These are phyloP conservation scores for Iguana delicatissima DNA, from an alignment of 2,797 vertebrate species.

Conservation along the genomic window DNA sequence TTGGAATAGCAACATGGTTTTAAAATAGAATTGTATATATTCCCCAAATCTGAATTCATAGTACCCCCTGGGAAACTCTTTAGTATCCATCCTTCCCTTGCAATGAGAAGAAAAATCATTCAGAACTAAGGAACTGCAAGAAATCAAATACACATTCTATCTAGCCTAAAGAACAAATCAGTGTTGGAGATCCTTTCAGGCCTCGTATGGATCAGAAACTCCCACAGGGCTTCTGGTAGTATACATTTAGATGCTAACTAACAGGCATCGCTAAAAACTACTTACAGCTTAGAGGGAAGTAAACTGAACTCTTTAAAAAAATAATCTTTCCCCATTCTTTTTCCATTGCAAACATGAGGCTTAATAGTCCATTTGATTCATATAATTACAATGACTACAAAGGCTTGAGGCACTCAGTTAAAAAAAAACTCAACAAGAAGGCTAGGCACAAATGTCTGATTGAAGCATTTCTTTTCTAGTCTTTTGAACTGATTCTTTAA, in stretches of 20 bases:
- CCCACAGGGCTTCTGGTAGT: conserved; percentile 21
- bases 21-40: conserved; percentile 10
- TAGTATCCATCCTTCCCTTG: conserved; percentile 40
- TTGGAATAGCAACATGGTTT: conserved; percentile 24
- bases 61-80: conserved; percentile 1
- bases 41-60: background rate
- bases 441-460: conserved; percentile 55
- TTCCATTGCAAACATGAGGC: conserved; percentile 11
- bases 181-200: background rate
- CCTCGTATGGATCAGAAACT: conserved; percentile 20
- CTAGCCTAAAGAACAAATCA: conserved; percentile 14
- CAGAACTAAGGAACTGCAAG: conserved; percentile 19
- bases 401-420: conserved; percentile 66
- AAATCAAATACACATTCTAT: background rate
- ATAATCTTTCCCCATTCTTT: conserved; percentile 16
- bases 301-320: conserved; percentile 30
- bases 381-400: conserved; percentile 51
- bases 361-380: conserved; percentile 64
- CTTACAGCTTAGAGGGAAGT: conserved; percentile 21
- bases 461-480: conserved; percentile 36
- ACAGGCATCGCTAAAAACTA: background rate
- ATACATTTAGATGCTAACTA: conserved; percentile 44
- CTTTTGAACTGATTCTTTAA: conserved; percentile 57
- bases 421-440: conserved; percentile 71
- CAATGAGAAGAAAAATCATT: background rate